Conservation (phyloP, 2,888 invertebrate genomes). For the Sarcophaga variegata region DNA sequence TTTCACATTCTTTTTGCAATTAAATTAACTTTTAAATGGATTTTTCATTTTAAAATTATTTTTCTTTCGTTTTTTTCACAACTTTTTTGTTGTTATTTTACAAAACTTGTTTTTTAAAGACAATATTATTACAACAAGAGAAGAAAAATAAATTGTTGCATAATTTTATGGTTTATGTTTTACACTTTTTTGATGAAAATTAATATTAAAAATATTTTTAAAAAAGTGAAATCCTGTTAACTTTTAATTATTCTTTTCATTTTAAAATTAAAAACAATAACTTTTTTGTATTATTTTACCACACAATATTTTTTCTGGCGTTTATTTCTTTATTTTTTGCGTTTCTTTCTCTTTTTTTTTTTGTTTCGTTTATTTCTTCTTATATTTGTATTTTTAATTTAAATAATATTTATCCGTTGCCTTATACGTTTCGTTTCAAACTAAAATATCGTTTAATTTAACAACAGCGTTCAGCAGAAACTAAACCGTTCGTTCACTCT, state of each 20-base stretch:
- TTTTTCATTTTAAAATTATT: constrained; percentile 5
- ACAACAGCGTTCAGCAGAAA: background rate
- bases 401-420: constrained; percentile 23
- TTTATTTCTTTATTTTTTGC: too few relatives aligned
- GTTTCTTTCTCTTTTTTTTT: too few relatives aligned
- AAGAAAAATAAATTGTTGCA: constrained; percentile 38
- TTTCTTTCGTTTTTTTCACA: background rate
- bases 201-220: background rate
- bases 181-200: background rate
- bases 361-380: background rate
- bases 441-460: background rate
- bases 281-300: too few relatives aligned
- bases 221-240: too few relatives aligned
- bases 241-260: background rate
- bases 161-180: constrained; percentile 25
- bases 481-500: constrained; percentile 49
- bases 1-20: too few relatives aligned
- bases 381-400: background rate
- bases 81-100: background rate
- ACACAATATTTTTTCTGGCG: too few relatives aligned
- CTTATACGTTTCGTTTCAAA: constrained; percentile 48
- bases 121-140: constrained; percentile 25
- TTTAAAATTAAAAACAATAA: too few relatives aligned
- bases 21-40: too few relatives aligned
- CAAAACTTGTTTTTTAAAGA: constrained; percentile 49